Conservation (phyloP, 2,113 vertebrate genomes). For the Chaetodon trifascialis region DNA sequence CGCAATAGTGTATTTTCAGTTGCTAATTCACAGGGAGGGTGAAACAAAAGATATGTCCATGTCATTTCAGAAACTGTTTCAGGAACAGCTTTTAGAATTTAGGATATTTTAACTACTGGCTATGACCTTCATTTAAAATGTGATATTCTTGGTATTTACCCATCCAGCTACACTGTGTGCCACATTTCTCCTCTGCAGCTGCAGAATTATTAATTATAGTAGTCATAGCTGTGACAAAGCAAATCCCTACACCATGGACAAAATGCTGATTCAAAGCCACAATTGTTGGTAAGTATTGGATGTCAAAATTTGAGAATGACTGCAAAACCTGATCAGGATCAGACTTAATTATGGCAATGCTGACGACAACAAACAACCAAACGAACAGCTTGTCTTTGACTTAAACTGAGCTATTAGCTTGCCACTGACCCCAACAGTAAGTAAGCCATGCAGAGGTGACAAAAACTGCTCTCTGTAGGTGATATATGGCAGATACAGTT, state of each 20-base stretch:
- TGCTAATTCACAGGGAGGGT: background rate
- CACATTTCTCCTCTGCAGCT: background rate
- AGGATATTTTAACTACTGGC: background rate
- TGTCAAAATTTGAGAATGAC: too few relatives aligned
- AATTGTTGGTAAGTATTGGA: background rate
- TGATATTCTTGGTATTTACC: background rate
- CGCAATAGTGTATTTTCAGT: background rate
- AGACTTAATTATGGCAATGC: background rate
- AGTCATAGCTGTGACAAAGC: background rate
- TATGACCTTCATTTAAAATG: background rate
- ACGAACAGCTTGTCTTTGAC: background rate
- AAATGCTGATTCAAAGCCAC: background rate
- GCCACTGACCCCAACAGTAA: background rate
- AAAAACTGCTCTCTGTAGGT: background rate
- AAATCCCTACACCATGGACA: background rate
- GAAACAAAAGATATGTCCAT: background rate
- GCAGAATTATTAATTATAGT: background rate
- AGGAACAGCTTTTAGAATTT: too few relatives aligned
- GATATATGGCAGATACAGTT: conserved; percentile 23
- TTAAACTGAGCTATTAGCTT: background rate
- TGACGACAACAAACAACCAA: conserved; percentile 5
- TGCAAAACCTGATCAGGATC: too few relatives aligned
- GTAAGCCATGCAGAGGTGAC: background rate
- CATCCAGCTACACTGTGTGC: background rate
- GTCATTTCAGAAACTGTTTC: background rate